Evolutionary conservation across 1,140 invertebrate genomes (phyloP), one percentile per base, ranked within the genome.

Genomic region (Microplitis mediator): DNA sequence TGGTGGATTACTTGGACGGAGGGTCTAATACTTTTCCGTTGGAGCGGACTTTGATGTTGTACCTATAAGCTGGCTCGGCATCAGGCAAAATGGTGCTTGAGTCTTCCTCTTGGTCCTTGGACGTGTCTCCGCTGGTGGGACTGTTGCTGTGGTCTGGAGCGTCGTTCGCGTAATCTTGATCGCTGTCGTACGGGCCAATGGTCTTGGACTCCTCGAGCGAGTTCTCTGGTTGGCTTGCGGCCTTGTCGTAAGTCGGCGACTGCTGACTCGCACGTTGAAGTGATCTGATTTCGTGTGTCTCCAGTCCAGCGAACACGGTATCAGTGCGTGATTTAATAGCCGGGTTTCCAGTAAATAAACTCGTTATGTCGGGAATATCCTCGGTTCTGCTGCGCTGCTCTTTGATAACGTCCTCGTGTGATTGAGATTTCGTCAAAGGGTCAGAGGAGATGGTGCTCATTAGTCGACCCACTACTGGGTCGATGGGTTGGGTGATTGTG

Each of bases 21-120:
- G 85, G 82, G 74, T 86, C 84, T 86, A 87, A 84, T 84, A 87
- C 84, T 86, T 86, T 87, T 80, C 86, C 86, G 78, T 85, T 86
- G 65, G 77, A 83, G 76, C 85, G 86, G 72, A 86, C 81, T 77
- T 87, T 87, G 72, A 86, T 86, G 79, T 84, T 85, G 78, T 85
- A 87, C 82, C 83, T 86, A 66, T 86, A 86, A 75, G 80, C 82
- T 74, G 85, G 81, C 79, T 86, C 85, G 74, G 81, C 81, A 65
- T 85, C 83, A 69, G 86, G 86, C 75, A 86, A 78, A 74, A 83
- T 81, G 60, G 86, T 86, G 74, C 85, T 86, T 13, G 83, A 81
- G 69, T 87, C 86, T 68, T 87, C 84, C 65, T 86, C 85, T 71
- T 83, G 84, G n/a, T 86, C 72, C 36, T 69, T 69, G n/a, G 61